Conservation (phyloP, 2,113 vertebrate species). For the Eulemur macaco region DNA sequence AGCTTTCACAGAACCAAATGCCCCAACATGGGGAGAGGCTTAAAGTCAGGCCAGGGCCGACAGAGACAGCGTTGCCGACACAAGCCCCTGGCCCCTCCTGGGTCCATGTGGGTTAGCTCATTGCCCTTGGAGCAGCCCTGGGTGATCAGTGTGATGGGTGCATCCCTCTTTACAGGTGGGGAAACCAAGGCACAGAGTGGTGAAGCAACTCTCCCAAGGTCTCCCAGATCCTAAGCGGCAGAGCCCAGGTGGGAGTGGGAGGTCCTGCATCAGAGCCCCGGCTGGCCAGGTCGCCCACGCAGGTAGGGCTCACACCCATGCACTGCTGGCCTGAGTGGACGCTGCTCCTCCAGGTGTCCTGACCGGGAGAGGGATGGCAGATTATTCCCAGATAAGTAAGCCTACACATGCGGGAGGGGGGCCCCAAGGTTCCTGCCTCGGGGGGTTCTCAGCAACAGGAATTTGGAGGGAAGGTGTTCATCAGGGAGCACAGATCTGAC, state of each 20-base stretch:
- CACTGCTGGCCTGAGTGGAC: rapidly evolving
- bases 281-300: no score
- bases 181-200: not conserved
- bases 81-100: no score
- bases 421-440: not conserved
- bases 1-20: not conserved
- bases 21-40: not conserved
- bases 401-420: rapidly evolving
- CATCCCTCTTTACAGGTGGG: not conserved
- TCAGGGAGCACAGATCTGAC: not conserved
- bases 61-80: not conserved
- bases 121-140: not conserved
- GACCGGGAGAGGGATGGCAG: not conserved
- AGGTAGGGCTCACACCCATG: rapidly evolving
- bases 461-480: not conserved
- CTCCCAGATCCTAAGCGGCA: not conserved
- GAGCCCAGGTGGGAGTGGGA: not conserved
- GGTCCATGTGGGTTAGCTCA: no score
- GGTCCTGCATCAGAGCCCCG: rapidly evolving
- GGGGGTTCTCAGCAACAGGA: not conserved
- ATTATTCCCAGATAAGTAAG: not conserved
- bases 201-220: not conserved
- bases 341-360: rapidly evolving
- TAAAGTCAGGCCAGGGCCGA: no score
- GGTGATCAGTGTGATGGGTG: no score